Conservation (phyloP, 2,888 invertebrate species). For the Sinelater perroti region DNA sequence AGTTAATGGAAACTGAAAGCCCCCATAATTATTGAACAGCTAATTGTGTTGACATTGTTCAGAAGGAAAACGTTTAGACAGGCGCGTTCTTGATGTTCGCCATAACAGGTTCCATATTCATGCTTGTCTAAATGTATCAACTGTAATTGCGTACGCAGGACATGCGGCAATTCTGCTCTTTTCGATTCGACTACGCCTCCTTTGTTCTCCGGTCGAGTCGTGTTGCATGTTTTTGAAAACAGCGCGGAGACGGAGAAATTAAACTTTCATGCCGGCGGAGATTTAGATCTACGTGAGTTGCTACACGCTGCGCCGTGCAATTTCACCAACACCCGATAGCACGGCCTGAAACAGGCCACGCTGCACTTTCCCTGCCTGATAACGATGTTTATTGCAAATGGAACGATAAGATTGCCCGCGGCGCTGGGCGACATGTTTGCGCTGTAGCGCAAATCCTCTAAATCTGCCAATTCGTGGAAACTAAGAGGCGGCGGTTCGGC, state of each 20-base stretch:
- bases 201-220: too few species aligned
- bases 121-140: not conserved
- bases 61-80: not conserved
- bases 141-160: not conserved
- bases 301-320: too few species aligned
- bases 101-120: slow-evolving; percentile 1
- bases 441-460: slow-evolving; percentile 22
- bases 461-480: slow-evolving; percentile 25
- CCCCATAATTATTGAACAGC: not conserved
- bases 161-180: not conserved
- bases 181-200: not conserved
- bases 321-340: too few species aligned
- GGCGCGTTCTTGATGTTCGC: slow-evolving; percentile 2
- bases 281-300: too few species aligned
- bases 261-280: too few species aligned
- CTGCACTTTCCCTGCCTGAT: not conserved
- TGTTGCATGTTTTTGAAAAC: not conserved
- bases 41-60: slow-evolving; percentile 8
- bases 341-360: too few species aligned
- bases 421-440: too few species aligned
- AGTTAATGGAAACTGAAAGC: not conserved
- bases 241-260: too few species aligned
- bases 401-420: not conserved
- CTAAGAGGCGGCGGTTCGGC: slow-evolving; percentile 31
- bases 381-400: slow-evolving; percentile 1